Evolutionary conservation across 1,140 invertebrate genomes (phyloP).

Genomic region (Papilio machaon): DNA sequence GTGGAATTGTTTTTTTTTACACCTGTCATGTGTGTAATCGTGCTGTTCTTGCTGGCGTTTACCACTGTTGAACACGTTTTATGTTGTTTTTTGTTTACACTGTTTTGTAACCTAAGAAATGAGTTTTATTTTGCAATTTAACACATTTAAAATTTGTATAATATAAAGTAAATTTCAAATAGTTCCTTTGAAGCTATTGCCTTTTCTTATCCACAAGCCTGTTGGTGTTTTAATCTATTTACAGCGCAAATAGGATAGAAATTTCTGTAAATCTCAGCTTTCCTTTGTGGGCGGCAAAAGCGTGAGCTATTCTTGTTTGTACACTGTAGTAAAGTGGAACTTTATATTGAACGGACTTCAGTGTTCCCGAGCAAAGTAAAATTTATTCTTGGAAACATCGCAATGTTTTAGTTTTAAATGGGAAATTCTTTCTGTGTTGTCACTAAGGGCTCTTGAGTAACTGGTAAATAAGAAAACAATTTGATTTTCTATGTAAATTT

Average conservation of each 20-base stretch:
- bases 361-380: constrained; percentile 70
- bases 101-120: background rate
- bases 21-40: no score
- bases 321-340: constrained; percentile 65
- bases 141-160: no score
- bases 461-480: background rate
- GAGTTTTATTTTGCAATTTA: no score
- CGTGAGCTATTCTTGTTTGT: constrained; percentile 72
- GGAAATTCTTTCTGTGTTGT: constrained; percentile 49
- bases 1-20: no score
- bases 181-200: no score
- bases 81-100: no score
- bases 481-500: no score
- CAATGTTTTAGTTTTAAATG: constrained; percentile 73
- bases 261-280: constrained; percentile 11
- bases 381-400: constrained; percentile 63
- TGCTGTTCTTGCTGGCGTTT: no score
- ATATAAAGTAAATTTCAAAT: no score
- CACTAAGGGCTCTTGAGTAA: background rate
- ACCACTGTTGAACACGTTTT: no score
- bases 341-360: constrained; percentile 72
- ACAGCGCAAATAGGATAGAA: constrained; percentile 6
- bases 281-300: constrained; percentile 44
- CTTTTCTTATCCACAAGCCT: background rate
- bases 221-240: constrained; percentile 8